Percentiles rank a stretch among this genome's conserved stretches.
phyloP scores from a whole-genome alignment of 1,140 invertebrate genomes.

The Tetragonula clypearis region DNA sequence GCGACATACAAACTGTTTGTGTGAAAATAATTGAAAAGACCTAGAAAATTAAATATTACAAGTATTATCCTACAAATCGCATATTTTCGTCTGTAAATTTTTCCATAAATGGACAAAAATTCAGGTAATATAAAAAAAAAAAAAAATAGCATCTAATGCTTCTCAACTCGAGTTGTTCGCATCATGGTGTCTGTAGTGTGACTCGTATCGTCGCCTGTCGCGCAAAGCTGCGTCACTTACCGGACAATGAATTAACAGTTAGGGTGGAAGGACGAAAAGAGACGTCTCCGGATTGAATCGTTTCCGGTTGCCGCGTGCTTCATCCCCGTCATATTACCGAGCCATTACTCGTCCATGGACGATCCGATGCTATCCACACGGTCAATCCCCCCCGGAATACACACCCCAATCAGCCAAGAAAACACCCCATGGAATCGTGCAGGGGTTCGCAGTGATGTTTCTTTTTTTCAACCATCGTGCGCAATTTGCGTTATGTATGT shows the following conservation, averaged over 20 bases:
- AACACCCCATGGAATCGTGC: constrained; percentile 6
- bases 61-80: no score
- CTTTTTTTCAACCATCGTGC: background rate
- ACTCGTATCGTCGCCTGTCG: constrained; percentile 1
- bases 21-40: no score
- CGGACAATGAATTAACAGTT: constrained; percentile 76
- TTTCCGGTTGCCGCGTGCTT: constrained; percentile 66
- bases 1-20: no score
- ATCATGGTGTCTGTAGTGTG: no score
- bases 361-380: constrained; percentile 38
- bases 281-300: constrained; percentile 66
- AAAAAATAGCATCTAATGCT: no score
- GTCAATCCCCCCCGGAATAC: constrained; percentile 40
- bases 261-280: constrained; percentile 47
- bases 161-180: background rate
- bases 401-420: constrained; percentile 14
- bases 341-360: constrained; percentile 56
- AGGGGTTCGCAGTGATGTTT: background rate
- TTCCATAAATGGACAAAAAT: no score
- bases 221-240: constrained; percentile 71
- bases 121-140: no score
- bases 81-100: no score
- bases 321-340: constrained; percentile 64
- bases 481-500: background rate
- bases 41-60: no score